These are phyloP conservation scores for Archips crataeganus DNA, from an alignment of 2,888 invertebrate genomes.

Conservation along the genomic window DNA sequence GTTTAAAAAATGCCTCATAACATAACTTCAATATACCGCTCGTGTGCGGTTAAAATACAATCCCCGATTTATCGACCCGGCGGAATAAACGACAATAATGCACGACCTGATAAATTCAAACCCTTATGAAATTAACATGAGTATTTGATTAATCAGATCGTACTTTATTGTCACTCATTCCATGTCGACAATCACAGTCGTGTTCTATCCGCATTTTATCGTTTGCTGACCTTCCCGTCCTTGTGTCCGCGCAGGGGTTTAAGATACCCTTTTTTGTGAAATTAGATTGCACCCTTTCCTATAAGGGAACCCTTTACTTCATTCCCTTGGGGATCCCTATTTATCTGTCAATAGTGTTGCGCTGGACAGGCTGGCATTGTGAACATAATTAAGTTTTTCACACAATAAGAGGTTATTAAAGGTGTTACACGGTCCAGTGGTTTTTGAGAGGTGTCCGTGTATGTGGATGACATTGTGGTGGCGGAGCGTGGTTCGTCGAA, in stretches of 20 bases:
- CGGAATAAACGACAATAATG: too few species aligned
- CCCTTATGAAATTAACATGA: too few species aligned
- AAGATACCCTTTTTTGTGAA: conserved; percentile 76
- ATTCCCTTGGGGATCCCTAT: conserved; percentile 56
- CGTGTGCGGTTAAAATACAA: too few species aligned
- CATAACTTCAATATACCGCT: too few species aligned
- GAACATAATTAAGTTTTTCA: conserved; percentile 65
- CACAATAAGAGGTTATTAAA: conserved; percentile 33
- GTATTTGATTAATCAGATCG: too few species aligned
- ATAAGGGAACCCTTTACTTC: conserved; percentile 63
- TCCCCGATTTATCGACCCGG: too few species aligned
- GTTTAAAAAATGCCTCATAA: too few species aligned
- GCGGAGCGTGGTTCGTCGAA: not conserved
- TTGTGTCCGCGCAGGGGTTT: conserved; percentile 62
- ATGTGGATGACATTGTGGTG: not conserved
- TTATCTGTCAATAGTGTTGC: conserved; percentile 63
- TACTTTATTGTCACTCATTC: too few species aligned
- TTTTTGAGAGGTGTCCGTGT: not conserved
- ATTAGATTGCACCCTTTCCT: conserved; percentile 77
- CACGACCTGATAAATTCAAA: too few species aligned
- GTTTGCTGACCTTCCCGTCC: conserved; percentile 44
- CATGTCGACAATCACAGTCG: too few species aligned
- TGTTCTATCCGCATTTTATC: not conserved
- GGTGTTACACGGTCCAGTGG: conserved; percentile 30
- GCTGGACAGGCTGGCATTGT: conserved; percentile 58